Base-by-base conservation (phyloP, 2,113 vertebrate genomes). In the Manacus vitellinus region DNA sequence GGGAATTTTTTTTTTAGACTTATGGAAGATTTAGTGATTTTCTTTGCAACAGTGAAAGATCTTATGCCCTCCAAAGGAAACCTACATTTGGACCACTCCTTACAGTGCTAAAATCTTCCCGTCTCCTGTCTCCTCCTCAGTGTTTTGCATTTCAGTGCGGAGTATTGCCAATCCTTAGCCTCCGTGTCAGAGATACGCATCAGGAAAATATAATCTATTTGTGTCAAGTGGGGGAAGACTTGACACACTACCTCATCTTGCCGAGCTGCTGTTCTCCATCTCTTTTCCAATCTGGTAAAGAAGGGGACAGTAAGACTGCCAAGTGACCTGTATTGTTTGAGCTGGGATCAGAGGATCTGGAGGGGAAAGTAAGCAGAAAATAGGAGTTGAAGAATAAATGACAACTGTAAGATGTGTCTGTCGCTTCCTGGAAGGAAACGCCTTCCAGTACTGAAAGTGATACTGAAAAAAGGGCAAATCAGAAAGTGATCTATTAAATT, bases 181-280 rank as follows among this genome's bases (percentile, higher is more conserved):
- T 74, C 25, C 2, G 28, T 96, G 87, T 90, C 81, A 86, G 96
- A 95, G 94, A 96, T 94, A 90, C 1, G 31, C 95, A 89, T 91
- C 96, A 97, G 88, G 97, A 98, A 96, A 97, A 95, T 88, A 72
- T 51, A 81, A 93, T 74, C 88, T 92, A 52, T 96, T 95, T 85
- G 65, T 91, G 58, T 83, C 5, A 17, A 47, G 88, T 79, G 66
- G 84, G 74, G 97, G 62, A 95, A 89, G 49, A 82, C 66, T 62
- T 88, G 77, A 88, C 89, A 62, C 9, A 6, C 75, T 51, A 25
- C 35, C 59, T 72, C 7, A 3, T 94, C 76, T 76, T 88, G 72
- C 62, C 0, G 35, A 95, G 67, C 81, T 80, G 78, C 75, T 63
- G 6, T 87, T 97, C 94, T 95, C 94, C 43, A 78, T 95, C 93